These are phyloP conservation scores for Pollenia angustigena DNA, from an alignment of 2,888 invertebrate species.

Conservation along the genomic window DNA sequence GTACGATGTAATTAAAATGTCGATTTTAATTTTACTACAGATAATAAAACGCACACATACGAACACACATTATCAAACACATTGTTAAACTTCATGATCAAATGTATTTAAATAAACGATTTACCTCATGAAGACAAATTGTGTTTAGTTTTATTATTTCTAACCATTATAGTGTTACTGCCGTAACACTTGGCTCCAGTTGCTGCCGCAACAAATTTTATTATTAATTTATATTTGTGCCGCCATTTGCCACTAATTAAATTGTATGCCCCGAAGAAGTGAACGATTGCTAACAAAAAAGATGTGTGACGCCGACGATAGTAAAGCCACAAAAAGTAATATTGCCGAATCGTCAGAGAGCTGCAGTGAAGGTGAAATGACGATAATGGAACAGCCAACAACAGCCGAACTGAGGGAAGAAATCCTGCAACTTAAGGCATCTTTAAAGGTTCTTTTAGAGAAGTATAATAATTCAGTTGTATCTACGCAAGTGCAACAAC, in stretches of 20 bases:
- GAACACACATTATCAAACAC: too few species aligned
- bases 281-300: not conserved
- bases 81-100: too few species aligned
- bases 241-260: not conserved
- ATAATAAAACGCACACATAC: too few species aligned
- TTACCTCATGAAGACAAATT: too few species aligned
- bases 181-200: too few species aligned
- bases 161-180: too few species aligned
- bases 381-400: slow-evolving; percentile 14
- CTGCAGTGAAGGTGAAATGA: not conserved
- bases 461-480: not conserved
- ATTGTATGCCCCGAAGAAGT: slow-evolving; percentile 3
- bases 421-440: slow-evolving; percentile 20
- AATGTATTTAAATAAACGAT: too few species aligned
- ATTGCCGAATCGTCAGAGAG: not conserved
- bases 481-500: not conserved
- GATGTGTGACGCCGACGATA: not conserved
- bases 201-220: too few species aligned
- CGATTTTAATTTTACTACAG: too few species aligned
- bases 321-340: not conserved
- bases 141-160: too few species aligned
- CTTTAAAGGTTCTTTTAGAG: not conserved
- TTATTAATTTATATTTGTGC: slow-evolving; percentile 16
- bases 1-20: too few species aligned
- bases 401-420: slow-evolving; percentile 22